A percentile compares a stretch with the other conserved stretches of the same genome.
These are phyloP conservation scores for Amniataba percoides DNA, from an alignment of 2,797 vertebrate species.

Conservation along the genomic window DNA sequence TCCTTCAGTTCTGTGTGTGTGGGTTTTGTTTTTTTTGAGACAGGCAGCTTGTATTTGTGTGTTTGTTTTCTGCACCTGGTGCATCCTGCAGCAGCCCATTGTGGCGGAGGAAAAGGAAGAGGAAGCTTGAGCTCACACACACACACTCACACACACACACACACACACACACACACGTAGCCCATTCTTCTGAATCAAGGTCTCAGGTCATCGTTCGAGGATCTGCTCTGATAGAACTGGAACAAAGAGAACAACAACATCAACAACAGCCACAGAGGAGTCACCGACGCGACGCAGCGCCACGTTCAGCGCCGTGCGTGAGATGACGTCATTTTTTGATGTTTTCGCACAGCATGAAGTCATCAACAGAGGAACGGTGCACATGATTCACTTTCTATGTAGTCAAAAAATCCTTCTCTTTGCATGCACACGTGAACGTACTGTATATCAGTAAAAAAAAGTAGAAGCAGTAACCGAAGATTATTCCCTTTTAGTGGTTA, in stretches of 20 bases:
- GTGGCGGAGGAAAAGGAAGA: slow-evolving; percentile 57
- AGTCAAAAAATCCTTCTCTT: not conserved
- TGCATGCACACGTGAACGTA: not conserved
- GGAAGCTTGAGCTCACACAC: slow-evolving; percentile 38
- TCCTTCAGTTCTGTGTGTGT: not conserved
- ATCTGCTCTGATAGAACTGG: slow-evolving; percentile 49
- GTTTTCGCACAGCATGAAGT: not conserved
- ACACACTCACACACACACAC: slow-evolving; percentile 19
- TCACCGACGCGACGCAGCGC: not conserved
- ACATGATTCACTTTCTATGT: not conserved
- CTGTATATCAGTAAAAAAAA: too few species aligned
- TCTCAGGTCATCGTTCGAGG: slow-evolving; percentile 38
- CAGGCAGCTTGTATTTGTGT: slow-evolving; percentile 3
- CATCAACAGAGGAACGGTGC: not conserved
- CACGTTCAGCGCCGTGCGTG: not conserved
- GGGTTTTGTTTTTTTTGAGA: not conserved
- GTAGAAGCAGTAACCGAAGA: not conserved
- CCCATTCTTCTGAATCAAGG: slow-evolving; percentile 50
- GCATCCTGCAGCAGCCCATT: slow-evolving; percentile 36
- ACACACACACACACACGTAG: slow-evolving; percentile 19
- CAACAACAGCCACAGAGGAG: not conserved
- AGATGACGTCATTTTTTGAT: not conserved
- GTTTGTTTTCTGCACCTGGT: slow-evolving; percentile 51
- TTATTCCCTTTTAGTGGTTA: not conserved
- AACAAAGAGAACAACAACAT: slow-evolving; percentile 46